Percentiles rank a stretch among this genome's conserved stretches.
phyloP scores from a whole-genome alignment of 2,797 vertebrate genomes.

The Chromis chromis region DNA sequence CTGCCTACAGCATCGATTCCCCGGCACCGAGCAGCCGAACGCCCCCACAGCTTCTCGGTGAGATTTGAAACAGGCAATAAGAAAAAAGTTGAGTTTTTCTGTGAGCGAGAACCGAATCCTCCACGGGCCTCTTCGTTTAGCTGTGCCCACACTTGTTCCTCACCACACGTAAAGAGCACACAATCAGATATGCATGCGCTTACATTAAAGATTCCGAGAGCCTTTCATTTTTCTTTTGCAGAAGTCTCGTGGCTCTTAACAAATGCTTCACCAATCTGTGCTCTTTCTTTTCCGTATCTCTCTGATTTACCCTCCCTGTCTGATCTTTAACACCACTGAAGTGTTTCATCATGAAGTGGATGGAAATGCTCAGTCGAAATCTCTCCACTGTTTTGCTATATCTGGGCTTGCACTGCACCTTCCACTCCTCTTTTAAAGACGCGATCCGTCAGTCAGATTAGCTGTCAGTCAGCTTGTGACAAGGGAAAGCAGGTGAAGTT shows the following conservation, averaged over 20 bases:
- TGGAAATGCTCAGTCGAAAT: slow-evolving; percentile 44
- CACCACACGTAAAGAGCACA: slow-evolving; percentile 45
- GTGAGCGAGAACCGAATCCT: slow-evolving; percentile 55
- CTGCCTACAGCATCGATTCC: slow-evolving; percentile 69
- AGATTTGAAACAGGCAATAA: slow-evolving; percentile 56
- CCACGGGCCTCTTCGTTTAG: slow-evolving; percentile 58
- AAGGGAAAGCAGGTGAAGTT: slow-evolving; percentile 41
- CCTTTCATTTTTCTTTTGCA: slow-evolving; percentile 40
- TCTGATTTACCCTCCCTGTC: slow-evolving; percentile 43
- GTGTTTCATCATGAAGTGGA: slow-evolving; percentile 55
- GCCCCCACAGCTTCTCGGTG: slow-evolving; percentile 67
- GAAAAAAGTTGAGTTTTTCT: slow-evolving; percentile 63
- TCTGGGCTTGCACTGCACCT: slow-evolving; percentile 24
- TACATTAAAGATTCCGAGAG: slow-evolving; percentile 20
- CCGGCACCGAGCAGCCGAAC: slow-evolving; percentile 58
- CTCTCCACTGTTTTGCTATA: slow-evolving; percentile 45
- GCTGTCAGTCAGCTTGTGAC: slow-evolving; percentile 52
- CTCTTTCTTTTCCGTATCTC: slow-evolving; percentile 26
- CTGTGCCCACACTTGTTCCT: slow-evolving; percentile 56
- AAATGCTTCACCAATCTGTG: slow-evolving; percentile 43
- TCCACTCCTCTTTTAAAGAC: slow-evolving; percentile 41
- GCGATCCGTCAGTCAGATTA: slow-evolving; percentile 50
- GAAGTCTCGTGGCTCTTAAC: slow-evolving; percentile 18
- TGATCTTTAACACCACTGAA: slow-evolving; percentile 51
- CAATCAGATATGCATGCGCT: slow-evolving; percentile 34